Evolutionary conservation across 2,113 vertebrate genomes (phyloP).

Genomic region (Bufo gargarizans): DNA sequence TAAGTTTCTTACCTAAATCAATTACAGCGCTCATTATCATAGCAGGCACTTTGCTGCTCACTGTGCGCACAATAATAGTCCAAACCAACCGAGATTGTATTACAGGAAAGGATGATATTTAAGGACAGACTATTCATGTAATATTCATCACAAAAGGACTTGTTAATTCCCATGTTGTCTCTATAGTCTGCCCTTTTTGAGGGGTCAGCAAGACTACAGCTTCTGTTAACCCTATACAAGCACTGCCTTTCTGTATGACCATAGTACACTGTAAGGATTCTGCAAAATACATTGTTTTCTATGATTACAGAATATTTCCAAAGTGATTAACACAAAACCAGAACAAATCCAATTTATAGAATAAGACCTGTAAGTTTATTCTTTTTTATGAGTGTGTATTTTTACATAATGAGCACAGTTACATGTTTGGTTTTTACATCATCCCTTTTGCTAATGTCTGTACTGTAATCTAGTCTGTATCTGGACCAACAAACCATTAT

Average conservation of each 20-base stretch:
- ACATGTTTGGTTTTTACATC: too few species aligned
- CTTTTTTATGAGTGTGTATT: too few species aligned
- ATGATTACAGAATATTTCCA: background rate
- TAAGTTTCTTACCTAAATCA: background rate
- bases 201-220: constrained; percentile 34
- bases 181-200: constrained; percentile 1
- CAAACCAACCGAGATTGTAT: background rate
- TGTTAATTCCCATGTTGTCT: constrained; percentile 29
- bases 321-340: background rate
- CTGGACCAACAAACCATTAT: too few species aligned
- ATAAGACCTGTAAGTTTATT: too few species aligned
- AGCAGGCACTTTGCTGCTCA: too few species aligned
- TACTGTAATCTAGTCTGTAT: too few species aligned
- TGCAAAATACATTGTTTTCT: background rate
- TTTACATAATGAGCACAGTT: too few species aligned
- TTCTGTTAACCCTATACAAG: background rate
- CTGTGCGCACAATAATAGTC: background rate
- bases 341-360: background rate
- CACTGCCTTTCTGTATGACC: background rate
- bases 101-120: constrained; percentile 30
- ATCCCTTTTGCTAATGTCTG: too few species aligned
- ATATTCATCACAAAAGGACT: constrained; percentile 45
- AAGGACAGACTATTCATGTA: constrained; percentile 44
- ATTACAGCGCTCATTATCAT: background rate
- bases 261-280: background rate